A percentile compares a stretch with the other conserved stretches of the same genome.
These are phyloP conservation scores for Prenolepis imparis DNA, from an alignment of 2,888 invertebrate genomes.

Conservation along the genomic window DNA sequence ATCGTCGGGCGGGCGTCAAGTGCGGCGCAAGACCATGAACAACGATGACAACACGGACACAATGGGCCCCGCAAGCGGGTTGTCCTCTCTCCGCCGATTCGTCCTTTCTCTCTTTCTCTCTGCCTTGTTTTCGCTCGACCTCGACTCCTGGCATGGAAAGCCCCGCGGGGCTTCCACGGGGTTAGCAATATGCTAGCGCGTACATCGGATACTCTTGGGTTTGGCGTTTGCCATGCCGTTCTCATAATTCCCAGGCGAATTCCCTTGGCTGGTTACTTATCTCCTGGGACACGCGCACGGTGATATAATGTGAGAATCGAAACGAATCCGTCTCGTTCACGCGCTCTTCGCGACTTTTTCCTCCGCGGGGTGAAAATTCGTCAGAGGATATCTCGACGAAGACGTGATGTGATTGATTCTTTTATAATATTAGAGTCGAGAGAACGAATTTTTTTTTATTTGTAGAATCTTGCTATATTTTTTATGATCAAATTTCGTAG, in stretches of 20 bases:
- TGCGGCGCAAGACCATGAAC: constrained; percentile 72
- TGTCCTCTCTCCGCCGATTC: constrained; percentile 16
- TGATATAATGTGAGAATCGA: constrained; percentile 85
- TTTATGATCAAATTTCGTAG: not conserved
- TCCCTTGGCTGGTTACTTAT: constrained; percentile 74
- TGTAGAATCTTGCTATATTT: not conserved
- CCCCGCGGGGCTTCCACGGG: constrained; percentile 79
- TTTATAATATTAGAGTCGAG: not conserved
- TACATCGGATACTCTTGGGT: constrained; percentile 83
- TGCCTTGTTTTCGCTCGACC: constrained; percentile 61
- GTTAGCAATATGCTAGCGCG: constrained; percentile 82
- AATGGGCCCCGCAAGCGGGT: constrained; percentile 4
- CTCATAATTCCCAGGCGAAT: constrained; percentile 84
- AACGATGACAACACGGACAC: constrained; percentile 72
- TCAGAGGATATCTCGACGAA: not conserved
- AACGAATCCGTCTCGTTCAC: constrained; percentile 45
- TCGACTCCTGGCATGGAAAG: constrained; percentile 82
- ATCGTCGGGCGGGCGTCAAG: constrained; percentile 76
- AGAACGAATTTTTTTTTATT: not conserved
- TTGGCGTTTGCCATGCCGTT: constrained; percentile 79
- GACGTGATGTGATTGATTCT: not conserved
- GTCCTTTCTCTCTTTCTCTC: constrained; percentile 42
- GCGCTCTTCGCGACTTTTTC: constrained; percentile 1
- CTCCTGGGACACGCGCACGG: constrained; percentile 77
- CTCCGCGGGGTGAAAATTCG: not conserved